These are phyloP conservation scores for Myopa tessellatipennis DNA, from an alignment of 2,888 invertebrate genomes.

Conservation along the genomic window DNA sequence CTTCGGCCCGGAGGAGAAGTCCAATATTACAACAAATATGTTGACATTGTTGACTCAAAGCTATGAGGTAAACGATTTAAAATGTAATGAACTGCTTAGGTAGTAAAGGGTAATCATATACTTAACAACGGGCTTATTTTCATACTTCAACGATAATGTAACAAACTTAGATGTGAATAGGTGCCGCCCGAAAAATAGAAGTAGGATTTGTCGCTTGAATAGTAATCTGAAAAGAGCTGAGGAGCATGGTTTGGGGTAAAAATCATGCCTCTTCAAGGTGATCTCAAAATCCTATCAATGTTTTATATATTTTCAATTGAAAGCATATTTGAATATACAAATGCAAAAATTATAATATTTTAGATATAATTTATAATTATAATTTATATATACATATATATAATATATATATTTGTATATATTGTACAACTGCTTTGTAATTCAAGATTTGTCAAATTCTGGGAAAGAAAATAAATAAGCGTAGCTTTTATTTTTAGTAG, in stretches of 20 bases:
- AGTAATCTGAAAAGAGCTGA: no score
- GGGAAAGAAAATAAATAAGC: conserved; percentile 6
- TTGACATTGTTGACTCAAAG: conserved; percentile 53
- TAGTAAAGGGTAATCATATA: neutral
- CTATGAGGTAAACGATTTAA: conserved; percentile 59
- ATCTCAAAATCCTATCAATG: no score
- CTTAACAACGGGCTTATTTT: no score
- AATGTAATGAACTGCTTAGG: neutral
- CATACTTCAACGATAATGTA: neutral
- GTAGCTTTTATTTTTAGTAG: neutral
- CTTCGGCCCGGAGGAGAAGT: conserved; percentile 67
- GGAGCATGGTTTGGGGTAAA: no score
- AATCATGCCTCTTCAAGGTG: no score
- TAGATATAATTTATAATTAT: no score
- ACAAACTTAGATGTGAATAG: neutral
- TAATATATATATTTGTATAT: neutral
- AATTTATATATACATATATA: no score
- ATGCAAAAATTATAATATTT: no score
- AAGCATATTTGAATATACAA: no score
- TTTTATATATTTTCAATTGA: no score
- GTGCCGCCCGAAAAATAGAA: no score
- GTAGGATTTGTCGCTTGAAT: no score
- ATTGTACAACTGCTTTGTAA: neutral
- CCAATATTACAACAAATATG: conserved; percentile 52
- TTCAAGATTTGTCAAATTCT: neutral